Percentiles rank a stretch among this genome's conserved stretches.
Conservation (phyloP, 2,888 invertebrate species). For the Sceliomorpha sp. region DNA sequence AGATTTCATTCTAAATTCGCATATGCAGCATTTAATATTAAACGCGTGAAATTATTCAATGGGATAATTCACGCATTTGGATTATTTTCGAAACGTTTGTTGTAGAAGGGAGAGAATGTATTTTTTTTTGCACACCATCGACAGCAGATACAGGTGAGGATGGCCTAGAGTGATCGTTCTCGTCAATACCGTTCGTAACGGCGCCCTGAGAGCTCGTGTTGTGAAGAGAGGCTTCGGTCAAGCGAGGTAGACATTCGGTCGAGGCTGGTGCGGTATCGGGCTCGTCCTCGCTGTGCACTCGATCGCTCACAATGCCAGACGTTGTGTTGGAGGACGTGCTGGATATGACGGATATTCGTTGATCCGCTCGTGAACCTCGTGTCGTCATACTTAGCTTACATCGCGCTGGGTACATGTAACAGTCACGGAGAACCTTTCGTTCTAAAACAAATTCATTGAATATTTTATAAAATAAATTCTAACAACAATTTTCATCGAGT, state of each 20-base stretch:
- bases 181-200: slow-evolving; percentile 60
- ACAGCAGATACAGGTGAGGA: slow-evolving; percentile 70
- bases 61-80: slow-evolving; percentile 1
- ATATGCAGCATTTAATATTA: no score
- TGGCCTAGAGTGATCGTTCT: slow-evolving; percentile 63
- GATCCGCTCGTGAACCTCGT: slow-evolving; percentile 87
- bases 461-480: no score
- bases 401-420: slow-evolving; percentile 87
- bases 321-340: slow-evolving; percentile 98
- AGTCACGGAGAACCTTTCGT: slow-evolving; percentile 84
- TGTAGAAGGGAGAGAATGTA: no score
- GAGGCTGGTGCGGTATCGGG: slow-evolving; percentile 94
- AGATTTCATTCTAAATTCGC: no score
- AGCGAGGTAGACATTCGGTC: slow-evolving; percentile 88
- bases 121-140: slow-evolving; percentile 65
- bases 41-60: slow-evolving; percentile 1
- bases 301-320: slow-evolving; percentile 97
- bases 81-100: no score
- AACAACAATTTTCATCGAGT: no score
- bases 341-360: slow-evolving; percentile 94
- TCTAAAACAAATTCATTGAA: no score
- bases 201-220: slow-evolving; percentile 58
- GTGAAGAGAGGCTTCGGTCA: slow-evolving; percentile 67
- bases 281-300: slow-evolving; percentile 96
- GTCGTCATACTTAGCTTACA: slow-evolving; percentile 83